Percentiles rank a stretch among this genome's conserved stretches.
Evolutionary conservation across 2,113 vertebrate species (phyloP).

Genomic region (Mobula birostris): DNA sequence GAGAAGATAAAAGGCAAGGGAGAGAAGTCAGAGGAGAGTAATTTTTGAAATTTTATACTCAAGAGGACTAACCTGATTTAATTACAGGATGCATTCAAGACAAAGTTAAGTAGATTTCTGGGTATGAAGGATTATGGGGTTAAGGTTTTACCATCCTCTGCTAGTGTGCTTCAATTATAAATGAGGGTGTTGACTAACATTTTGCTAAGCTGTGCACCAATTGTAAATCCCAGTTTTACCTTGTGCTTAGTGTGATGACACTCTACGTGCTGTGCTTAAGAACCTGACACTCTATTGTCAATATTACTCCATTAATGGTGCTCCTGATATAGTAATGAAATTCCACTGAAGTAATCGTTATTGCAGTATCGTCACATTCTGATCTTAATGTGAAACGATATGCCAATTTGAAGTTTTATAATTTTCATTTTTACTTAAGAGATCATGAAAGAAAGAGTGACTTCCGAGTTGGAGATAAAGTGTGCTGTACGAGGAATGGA

Average conservation of each 20-base stretch:
- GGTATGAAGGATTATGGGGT: too few species aligned
- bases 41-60: too few species aligned
- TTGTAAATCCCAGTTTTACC: not conserved
- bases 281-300: not conserved
- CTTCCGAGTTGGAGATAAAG: conserved; percentile 65
- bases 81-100: too few species aligned
- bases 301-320: not conserved
- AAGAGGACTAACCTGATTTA: too few species aligned
- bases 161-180: not conserved
- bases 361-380: not conserved
- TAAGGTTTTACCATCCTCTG: not conserved
- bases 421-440: conserved; percentile 38
- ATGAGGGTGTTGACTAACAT: not conserved
- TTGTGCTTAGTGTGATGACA: not conserved
- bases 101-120: too few species aligned
- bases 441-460: conserved; percentile 43
- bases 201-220: not conserved
- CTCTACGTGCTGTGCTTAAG: not conserved
- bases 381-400: not conserved
- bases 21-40: too few species aligned
- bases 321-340: not conserved
- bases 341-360: not conserved
- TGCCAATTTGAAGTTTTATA: not conserved
- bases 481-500: conserved; percentile 63
- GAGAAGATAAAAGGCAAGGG: too few species aligned